phyloP scores from a whole-genome alignment of 2,113 vertebrate species.

The Sakesphorus luctuosus region DNA sequence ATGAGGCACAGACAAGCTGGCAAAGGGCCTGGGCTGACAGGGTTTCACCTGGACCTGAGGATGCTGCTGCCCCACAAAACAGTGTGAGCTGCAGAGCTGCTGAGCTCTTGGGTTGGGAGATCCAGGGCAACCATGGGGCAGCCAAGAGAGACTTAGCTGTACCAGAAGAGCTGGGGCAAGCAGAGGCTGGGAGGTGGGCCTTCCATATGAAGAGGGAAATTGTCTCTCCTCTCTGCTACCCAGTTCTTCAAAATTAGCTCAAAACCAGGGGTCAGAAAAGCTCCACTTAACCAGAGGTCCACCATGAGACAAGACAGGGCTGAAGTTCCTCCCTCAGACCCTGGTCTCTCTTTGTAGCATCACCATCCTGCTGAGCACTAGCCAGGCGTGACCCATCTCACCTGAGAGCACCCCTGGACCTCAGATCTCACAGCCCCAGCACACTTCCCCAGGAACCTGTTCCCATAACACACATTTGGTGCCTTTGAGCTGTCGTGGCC shows the following conservation, averaged over 20 bases:
- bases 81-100: not conserved
- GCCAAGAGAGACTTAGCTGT: not conserved
- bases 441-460: not conserved
- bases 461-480: not conserved
- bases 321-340: not conserved
- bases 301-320: not conserved
- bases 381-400: not conserved
- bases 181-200: not conserved
- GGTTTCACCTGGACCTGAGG: not conserved
- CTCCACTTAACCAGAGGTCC: not conserved
- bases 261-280: not conserved
- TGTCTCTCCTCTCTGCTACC: not conserved
- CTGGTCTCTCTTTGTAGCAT: not conserved
- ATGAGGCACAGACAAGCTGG: not conserved
- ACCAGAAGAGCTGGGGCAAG: not conserved
- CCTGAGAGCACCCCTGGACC: not conserved
- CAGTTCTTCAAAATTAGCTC: not conserved
- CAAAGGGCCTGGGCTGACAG: not conserved
- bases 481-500: constrained; percentile 12
- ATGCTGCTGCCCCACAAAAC: not conserved
- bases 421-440: not conserved
- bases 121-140: not conserved
- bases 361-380: not conserved
- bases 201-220: not conserved
- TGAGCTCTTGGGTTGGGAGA: not conserved